A percentile compares a stretch with the other conserved stretches of the same genome.
phyloP scores from a whole-genome alignment of 2,888 invertebrate genomes.

The Drosophila demipolita region DNA sequence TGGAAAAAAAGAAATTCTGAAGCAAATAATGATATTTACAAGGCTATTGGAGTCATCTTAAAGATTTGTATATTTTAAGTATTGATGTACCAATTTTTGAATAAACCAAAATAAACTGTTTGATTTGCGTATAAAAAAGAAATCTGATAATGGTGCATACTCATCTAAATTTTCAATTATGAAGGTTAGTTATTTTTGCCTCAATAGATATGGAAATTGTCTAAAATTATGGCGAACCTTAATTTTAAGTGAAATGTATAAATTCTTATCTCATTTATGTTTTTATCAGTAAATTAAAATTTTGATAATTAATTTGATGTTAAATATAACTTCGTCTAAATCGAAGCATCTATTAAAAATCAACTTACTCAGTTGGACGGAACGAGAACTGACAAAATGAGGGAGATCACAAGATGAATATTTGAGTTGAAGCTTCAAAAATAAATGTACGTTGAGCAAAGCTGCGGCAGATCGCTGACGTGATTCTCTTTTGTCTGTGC shows the following conservation, averaged over 20 bases:
- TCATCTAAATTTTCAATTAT: too few species aligned
- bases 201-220: too few species aligned
- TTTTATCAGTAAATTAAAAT: background rate
- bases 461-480: slow-evolving; percentile 24
- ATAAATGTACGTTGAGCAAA: slow-evolving; percentile 45
- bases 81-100: too few species aligned
- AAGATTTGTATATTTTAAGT: background rate
- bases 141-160: too few species aligned
- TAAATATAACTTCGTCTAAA: background rate
- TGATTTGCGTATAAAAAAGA: too few species aligned
- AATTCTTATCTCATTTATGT: too few species aligned
- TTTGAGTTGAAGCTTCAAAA: slow-evolving; percentile 58
- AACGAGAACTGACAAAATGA: background rate
- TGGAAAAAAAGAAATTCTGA: background rate
- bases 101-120: too few species aligned
- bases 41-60: background rate
- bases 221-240: too few species aligned
- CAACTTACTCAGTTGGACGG: background rate
- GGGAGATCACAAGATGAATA: background rate
- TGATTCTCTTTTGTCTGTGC: slow-evolving; percentile 22
- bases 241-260: too few species aligned
- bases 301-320: background rate
- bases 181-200: too few species aligned
- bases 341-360: background rate
- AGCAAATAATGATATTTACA: background rate